phyloP scores from a whole-genome alignment of 2,113 vertebrate genomes.

The Pachypanchax playfairii region DNA sequence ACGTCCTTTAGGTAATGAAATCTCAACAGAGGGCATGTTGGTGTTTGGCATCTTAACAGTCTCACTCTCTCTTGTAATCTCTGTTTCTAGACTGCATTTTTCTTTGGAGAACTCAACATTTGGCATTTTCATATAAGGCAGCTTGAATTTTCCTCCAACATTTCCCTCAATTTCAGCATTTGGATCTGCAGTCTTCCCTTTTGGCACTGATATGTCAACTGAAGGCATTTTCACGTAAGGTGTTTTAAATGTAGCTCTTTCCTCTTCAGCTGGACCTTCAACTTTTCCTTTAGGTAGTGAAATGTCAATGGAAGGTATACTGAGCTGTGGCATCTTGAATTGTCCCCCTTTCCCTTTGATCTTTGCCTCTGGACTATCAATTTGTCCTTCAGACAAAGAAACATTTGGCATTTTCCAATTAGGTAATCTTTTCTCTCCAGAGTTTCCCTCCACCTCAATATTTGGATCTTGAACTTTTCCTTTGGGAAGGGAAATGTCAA shows the following conservation, averaged over 20 bases:
- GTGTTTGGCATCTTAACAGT: constrained; percentile 18
- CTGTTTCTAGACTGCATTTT: constrained; percentile 32
- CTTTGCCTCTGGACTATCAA: constrained; percentile 37
- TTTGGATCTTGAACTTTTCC: constrained; percentile 25
- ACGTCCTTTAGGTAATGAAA: constrained; percentile 18
- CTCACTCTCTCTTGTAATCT: constrained; percentile 10
- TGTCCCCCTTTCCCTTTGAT: constrained; percentile 28
- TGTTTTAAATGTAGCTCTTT: constrained; percentile 15
- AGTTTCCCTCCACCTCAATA: too few relatives aligned
- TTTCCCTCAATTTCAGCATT: constrained; percentile 13
- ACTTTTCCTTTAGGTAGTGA: constrained; percentile 57
- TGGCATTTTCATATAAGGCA: constrained; percentile 29
- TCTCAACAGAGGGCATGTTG: constrained; percentile 14
- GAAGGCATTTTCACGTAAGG: constrained; percentile 41
- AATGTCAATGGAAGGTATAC: constrained; percentile 66
- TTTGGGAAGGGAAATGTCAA: constrained; percentile 68
- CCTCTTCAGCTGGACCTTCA: constrained; percentile 25
- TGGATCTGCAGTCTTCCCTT: constrained; percentile 40
- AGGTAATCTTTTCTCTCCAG: too few relatives aligned
- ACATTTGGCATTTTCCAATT: constrained; percentile 37
- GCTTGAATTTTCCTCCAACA: constrained; percentile 40
- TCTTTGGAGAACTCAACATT: constrained; percentile 59
- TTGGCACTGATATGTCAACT: constrained; percentile 22
- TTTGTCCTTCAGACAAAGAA: constrained; percentile 40
- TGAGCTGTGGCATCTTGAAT: constrained; percentile 48